Conservation (phyloP, 2,888 invertebrate species). For the Drosophila borborema region DNA sequence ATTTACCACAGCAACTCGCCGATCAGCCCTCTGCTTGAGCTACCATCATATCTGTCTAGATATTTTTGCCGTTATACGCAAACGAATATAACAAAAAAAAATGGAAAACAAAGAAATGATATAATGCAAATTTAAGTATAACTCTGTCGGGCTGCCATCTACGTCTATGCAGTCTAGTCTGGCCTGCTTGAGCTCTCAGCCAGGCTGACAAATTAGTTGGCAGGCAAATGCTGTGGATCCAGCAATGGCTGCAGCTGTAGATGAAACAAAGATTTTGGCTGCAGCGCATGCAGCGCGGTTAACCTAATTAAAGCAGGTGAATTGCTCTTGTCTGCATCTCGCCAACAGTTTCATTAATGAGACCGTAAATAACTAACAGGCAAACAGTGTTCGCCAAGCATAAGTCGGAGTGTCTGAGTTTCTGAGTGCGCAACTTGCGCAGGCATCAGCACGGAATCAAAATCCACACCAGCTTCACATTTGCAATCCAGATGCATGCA, state of each 20-base stretch:
- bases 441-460: conserved; percentile 2
- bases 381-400: not conserved
- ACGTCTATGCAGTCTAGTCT: not conserved
- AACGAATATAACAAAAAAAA: not conserved
- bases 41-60: not conserved
- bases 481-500: conserved; percentile 11
- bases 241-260: conserved; percentile 14
- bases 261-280: not conserved
- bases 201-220: conserved; percentile 17
- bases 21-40: not conserved
- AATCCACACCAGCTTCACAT: not conserved
- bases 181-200: not conserved
- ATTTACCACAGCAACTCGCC: not conserved
- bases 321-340: too few relatives aligned
- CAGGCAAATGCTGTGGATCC: conserved; percentile 20
- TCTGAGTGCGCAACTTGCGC: conserved; percentile 1
- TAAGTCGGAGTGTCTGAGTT: not conserved
- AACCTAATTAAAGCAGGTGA: not conserved
- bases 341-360: conserved; percentile 5
- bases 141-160: conserved; percentile 5
- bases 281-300: not conserved
- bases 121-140: conserved; percentile 54
- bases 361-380: not conserved
- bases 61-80: not conserved
- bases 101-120: conserved; percentile 17